Percentiles rank a stretch among this genome's conserved stretches.
These are phyloP conservation scores for Drosophila parthenogenetica DNA, from an alignment of 2,888 invertebrate species.

Conservation along the genomic window DNA sequence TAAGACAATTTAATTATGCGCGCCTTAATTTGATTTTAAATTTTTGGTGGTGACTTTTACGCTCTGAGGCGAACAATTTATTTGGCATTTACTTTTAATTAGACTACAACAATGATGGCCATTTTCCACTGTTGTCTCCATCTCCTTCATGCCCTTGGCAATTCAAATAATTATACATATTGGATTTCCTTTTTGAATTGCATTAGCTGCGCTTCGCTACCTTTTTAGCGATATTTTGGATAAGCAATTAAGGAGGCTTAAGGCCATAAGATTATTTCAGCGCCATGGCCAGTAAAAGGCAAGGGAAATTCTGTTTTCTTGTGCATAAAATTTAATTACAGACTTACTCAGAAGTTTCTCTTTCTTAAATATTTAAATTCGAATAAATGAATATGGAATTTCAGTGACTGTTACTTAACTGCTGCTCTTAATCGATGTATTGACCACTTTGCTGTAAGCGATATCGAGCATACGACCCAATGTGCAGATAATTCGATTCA, in stretches of 20 bases:
- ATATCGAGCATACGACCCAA: slow-evolving; percentile 29
- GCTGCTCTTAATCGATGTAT: background rate
- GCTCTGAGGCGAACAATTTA: slow-evolving; percentile 43
- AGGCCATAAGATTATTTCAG: slow-evolving; percentile 3
- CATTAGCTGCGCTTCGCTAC: slow-evolving; percentile 38
- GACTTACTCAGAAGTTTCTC: no score
- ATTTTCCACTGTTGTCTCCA: slow-evolving; percentile 38
- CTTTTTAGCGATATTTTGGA: slow-evolving; percentile 16
- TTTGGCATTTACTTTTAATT: slow-evolving; percentile 69
- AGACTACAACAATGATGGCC: slow-evolving; percentile 66
- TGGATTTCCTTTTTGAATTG: slow-evolving; percentile 52
- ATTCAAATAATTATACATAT: slow-evolving; percentile 37
- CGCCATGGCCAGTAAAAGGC: no score
- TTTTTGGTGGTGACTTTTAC: slow-evolving; percentile 42
- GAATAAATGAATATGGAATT: background rate
- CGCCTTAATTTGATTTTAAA: slow-evolving; percentile 70
- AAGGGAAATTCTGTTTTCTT: no score
- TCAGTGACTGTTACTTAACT: background rate
- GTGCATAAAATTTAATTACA: no score
- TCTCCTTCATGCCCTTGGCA: slow-evolving; percentile 31
- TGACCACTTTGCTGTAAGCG: slow-evolving; percentile 11
- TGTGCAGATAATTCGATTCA: slow-evolving; percentile 26
- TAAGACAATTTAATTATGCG: slow-evolving; percentile 75
- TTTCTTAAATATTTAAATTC: no score
- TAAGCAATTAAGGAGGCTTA: slow-evolving; percentile 1